phyloP scores from a whole-genome alignment of 2,888 invertebrate genomes.

The Caenorhabditis virilis region DNA sequence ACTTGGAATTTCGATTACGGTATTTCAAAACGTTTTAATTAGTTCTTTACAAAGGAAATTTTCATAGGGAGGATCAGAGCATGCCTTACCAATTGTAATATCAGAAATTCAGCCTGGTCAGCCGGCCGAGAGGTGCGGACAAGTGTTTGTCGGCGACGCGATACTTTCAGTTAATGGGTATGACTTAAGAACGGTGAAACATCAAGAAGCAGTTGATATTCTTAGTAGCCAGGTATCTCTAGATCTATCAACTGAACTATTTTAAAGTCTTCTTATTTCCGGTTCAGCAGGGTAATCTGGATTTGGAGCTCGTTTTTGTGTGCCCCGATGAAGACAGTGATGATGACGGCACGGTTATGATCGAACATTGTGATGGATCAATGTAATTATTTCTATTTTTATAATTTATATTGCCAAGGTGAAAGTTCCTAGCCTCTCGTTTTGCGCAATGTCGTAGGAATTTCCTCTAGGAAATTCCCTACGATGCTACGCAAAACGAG shows the following conservation, averaged over 20 bases:
- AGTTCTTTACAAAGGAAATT: conserved; percentile 43
- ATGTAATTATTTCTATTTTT: no score
- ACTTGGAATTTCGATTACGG: conserved; percentile 84
- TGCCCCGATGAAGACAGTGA: conserved; percentile 76
- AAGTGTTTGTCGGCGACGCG: conserved; percentile 80
- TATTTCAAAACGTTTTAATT: conserved; percentile 61
- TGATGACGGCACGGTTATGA: conserved; percentile 69
- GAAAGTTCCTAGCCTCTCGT: no score
- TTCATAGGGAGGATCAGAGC: conserved; percentile 87
- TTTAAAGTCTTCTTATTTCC: conserved; percentile 1
- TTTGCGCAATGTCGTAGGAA: no score
- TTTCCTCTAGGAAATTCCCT: no score
- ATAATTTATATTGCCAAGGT: no score
- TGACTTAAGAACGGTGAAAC: conserved; percentile 80
- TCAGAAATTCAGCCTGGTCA: conserved; percentile 81
- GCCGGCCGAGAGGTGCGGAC: conserved; percentile 78
- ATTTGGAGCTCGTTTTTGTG: conserved; percentile 81
- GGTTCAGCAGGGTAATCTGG: conserved; percentile 76
- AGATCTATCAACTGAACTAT: no score
- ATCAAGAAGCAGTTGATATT: conserved; percentile 82
- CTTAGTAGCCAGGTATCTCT: conserved; percentile 76
- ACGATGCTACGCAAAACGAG: no score
- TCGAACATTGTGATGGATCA: conserved; percentile 62
- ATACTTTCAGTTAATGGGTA: conserved; percentile 82
- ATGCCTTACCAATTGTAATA: conserved; percentile 81